Conservation (phyloP, 2,888 invertebrate species). For the Oscheius sp. region DNA sequence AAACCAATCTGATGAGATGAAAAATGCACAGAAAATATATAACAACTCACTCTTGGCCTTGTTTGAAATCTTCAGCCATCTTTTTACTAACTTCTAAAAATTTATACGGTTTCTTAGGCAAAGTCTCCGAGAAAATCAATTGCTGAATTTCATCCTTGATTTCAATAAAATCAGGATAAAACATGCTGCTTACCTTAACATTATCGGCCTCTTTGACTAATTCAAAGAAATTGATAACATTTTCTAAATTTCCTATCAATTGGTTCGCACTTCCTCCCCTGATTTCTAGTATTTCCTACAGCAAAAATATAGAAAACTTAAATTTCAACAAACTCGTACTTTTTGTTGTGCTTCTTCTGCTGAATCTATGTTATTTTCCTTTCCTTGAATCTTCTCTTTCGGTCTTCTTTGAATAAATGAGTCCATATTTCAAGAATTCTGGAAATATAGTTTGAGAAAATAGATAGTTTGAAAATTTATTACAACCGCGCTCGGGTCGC, state of each 20-base stretch:
- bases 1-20: slow-evolving; percentile 31
- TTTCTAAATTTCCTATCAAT: slow-evolving; percentile 22
- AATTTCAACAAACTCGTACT: no score
- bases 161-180: neutral
- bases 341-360: no score
- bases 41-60: slow-evolving; percentile 31
- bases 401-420: no score
- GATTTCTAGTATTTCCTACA: no score
- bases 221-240: slow-evolving; percentile 34
- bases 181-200: slow-evolving; percentile 26
- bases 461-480: no score
- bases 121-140: slow-evolving; percentile 29
- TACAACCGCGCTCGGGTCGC: no score
- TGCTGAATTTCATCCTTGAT: slow-evolving; percentile 37
- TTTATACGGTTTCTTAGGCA: slow-evolving; percentile 31
- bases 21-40: neutral
- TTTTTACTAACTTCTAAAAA: slow-evolving; percentile 32
- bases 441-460: no score
- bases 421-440: no score
- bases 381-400: no score
- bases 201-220: slow-evolving; percentile 35
- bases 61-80: slow-evolving; percentile 33
- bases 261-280: no score
- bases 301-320: no score
- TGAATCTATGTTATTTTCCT: no score